These are phyloP conservation scores for Caenorhabditis afra DNA, from an alignment of 2,888 invertebrate genomes.

Conservation along the genomic window DNA sequence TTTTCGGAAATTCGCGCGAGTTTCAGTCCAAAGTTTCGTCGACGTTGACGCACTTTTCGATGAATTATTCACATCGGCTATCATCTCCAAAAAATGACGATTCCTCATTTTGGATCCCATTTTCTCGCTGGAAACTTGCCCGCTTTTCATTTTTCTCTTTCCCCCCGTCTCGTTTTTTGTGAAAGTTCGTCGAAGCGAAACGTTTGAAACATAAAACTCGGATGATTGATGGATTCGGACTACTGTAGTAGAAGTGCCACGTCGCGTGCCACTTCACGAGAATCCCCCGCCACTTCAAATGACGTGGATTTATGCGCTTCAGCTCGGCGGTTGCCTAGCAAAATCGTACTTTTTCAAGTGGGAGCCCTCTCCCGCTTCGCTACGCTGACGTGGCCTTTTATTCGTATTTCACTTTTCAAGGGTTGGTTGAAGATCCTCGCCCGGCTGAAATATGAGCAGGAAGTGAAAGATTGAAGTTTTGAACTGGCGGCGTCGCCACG, in stretches of 20 bases:
- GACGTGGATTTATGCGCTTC: too few relatives aligned
- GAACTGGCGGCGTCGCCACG: too few relatives aligned
- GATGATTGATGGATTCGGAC: slow-evolving; percentile 2
- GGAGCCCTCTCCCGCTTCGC: not conserved
- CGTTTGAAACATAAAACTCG: slow-evolving; percentile 1
- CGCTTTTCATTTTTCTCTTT: slow-evolving; percentile 4
- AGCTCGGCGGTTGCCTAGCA: not conserved
- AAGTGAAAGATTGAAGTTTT: too few relatives aligned
- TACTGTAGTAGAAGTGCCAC: slow-evolving; percentile 8
- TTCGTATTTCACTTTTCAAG: not conserved
- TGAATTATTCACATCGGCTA: slow-evolving; percentile 8
- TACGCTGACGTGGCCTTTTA: not conserved
- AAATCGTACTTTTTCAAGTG: slow-evolving; percentile 4
- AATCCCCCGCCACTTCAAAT: too few relatives aligned
- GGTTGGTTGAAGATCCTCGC: too few relatives aligned
- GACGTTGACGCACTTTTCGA: slow-evolving; percentile 5
- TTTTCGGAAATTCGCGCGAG: not conserved
- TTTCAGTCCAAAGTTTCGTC: not conserved
- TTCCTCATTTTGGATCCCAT: not conserved
- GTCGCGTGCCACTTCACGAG: too few relatives aligned
- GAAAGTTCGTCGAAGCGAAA: slow-evolving; percentile 14
- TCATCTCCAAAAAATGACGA: not conserved
- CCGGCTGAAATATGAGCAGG: too few relatives aligned
- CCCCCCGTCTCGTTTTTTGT: slow-evolving; percentile 4
- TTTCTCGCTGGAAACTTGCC: not conserved